Percentiles rank a stretch among this genome's conserved stretches.
These are phyloP conservation scores for Spatulosminthurus flaviceps DNA, from an alignment of 2,888 invertebrate species.

Conservation along the genomic window DNA sequence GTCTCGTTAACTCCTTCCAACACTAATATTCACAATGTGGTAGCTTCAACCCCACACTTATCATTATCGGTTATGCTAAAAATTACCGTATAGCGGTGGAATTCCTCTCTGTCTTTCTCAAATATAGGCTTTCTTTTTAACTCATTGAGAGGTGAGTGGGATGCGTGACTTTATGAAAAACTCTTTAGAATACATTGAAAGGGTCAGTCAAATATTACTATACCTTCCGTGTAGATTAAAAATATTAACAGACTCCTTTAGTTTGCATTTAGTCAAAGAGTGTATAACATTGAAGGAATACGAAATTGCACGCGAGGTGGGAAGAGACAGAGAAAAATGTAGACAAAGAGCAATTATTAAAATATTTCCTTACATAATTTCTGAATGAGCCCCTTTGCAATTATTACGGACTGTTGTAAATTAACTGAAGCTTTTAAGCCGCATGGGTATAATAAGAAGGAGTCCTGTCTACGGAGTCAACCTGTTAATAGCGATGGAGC, in stretches of 20 bases:
- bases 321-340: no score
- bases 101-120: no score
- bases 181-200: no score
- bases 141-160: no score
- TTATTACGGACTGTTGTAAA: neutral
- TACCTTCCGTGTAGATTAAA: no score
- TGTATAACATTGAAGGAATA: neutral
- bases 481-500: neutral
- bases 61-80: no score
- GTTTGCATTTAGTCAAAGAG: neutral
- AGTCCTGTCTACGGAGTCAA: neutral
- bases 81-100: no score
- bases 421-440: neutral
- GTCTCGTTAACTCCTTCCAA: neutral
- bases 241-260: neutral
- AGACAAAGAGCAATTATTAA: no score
- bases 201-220: no score
- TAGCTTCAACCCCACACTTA: neutral
- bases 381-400: neutral
- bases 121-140: no score
- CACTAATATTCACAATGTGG: no score
- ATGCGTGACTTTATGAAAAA: no score
- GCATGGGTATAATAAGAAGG: neutral
- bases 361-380: neutral
- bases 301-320: neutral